Percentiles rank a stretch among this genome's conserved stretches.
phyloP scores from a whole-genome alignment of 1,140 invertebrate species.

The Scylla paramamosain region DNA sequence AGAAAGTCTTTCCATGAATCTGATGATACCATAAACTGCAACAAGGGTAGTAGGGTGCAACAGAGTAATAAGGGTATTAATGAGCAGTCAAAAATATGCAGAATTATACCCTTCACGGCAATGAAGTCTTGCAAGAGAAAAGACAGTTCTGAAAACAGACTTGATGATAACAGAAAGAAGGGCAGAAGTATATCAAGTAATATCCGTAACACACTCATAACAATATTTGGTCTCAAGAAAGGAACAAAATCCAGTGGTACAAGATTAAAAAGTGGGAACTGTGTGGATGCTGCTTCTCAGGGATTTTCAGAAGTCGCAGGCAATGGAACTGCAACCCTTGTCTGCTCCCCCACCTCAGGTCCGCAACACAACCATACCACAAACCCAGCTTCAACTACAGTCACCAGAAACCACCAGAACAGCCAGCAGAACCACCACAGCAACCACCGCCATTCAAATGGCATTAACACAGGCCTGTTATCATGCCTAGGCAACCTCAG shows the following conservation, averaged over 20 bases:
- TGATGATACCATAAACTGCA: constrained; percentile 72
- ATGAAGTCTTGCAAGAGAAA: constrained; percentile 73
- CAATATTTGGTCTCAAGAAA: constrained; percentile 71
- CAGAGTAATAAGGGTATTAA: constrained; percentile 54
- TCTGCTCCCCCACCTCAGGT: constrained; percentile 72
- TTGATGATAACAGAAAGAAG: constrained; percentile 71
- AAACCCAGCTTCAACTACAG: constrained; percentile 59
- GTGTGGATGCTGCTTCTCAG: constrained; percentile 73
- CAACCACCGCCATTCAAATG: constrained; percentile 69
- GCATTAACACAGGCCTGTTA: constrained; percentile 66
- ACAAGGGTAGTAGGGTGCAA: constrained; percentile 62
- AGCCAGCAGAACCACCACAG: constrained; percentile 66
- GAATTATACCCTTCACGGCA: constrained; percentile 70
- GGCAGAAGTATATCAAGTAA: constrained; percentile 74
- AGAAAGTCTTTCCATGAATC: constrained; percentile 85
- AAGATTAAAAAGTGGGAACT: constrained; percentile 71
- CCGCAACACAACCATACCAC: constrained; percentile 65
- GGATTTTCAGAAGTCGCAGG: constrained; percentile 74
- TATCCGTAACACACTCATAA: constrained; percentile 71
- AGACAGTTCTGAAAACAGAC: constrained; percentile 63
- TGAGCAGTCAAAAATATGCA: constrained; percentile 74
- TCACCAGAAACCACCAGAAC: constrained; percentile 53
- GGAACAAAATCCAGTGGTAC: constrained; percentile 71
- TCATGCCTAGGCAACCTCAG: constrained; percentile 67
- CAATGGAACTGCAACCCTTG: constrained; percentile 67